These are phyloP conservation scores for Pipistrellus nathusii DNA, from an alignment of 2,797 vertebrate species.

Conservation along the genomic window DNA sequence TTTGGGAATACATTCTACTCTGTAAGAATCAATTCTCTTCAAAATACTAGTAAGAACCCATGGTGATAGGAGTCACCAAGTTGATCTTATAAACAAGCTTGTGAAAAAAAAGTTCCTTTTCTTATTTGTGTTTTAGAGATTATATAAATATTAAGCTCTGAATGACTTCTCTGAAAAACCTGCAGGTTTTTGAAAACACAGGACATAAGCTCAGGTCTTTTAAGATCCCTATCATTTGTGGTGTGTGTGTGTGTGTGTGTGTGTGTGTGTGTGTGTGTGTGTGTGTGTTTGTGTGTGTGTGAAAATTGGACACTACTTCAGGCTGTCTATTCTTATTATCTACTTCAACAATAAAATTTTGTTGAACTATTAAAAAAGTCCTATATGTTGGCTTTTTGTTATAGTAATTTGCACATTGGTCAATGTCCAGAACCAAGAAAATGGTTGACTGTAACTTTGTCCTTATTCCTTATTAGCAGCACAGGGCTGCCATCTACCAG, in stretches of 20 bases:
- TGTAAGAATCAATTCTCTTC: conserved; percentile 14
- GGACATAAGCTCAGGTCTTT: background rate
- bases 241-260: too few relatives aligned
- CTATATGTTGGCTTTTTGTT: background rate
- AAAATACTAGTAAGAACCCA: background rate
- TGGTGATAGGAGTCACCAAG: background rate
- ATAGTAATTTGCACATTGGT: background rate
- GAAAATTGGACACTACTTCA: background rate
- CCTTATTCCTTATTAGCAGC: background rate
- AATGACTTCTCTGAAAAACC: background rate
- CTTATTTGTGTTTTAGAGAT: background rate
- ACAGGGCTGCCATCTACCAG: conserved; percentile 75
- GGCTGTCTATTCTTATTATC: background rate
- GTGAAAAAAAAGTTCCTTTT: background rate
- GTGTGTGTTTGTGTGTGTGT: background rate
- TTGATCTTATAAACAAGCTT: background rate
- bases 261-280: too few relatives aligned
- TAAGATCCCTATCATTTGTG: background rate
- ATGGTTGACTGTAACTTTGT: background rate
- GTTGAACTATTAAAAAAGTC: background rate
- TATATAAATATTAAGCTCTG: background rate
- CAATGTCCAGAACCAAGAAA: background rate
- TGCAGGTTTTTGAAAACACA: background rate
- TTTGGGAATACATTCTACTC: background rate
- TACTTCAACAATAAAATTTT: background rate